These are phyloP conservation scores for Seriola aureovittata DNA, from an alignment of 2,113 vertebrate species.

Conservation along the genomic window DNA sequence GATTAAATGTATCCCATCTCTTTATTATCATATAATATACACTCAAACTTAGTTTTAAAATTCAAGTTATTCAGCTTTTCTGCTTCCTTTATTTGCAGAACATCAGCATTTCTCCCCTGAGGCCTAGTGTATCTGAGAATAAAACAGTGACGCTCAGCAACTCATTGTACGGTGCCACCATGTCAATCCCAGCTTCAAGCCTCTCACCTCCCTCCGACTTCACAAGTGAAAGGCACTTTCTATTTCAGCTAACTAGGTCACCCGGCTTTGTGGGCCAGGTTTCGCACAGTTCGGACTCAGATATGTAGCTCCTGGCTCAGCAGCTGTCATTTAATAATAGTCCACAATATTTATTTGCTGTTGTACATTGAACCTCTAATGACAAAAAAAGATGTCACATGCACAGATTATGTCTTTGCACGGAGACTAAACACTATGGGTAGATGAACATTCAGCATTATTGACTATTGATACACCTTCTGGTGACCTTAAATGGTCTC, in stretches of 20 bases:
- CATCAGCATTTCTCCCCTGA: neutral
- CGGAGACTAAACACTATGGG: neutral
- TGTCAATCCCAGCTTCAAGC: neutral
- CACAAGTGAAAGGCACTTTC: constrained; percentile 15
- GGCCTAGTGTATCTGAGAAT: neutral
- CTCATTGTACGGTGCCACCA: neutral
- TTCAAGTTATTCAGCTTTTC: too few species aligned
- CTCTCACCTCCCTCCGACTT: constrained; percentile 20
- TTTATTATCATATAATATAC: neutral
- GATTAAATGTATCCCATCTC: too few species aligned
- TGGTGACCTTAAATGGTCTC: constrained; percentile 24
- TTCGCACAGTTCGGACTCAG: neutral
- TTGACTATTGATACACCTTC: neutral
- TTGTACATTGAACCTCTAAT: neutral
- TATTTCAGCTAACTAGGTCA: constrained; percentile 49
- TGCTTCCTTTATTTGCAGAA: neutral
- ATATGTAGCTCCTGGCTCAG: neutral
- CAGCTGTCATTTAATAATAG: constrained; percentile 3
- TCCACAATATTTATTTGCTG: neutral
- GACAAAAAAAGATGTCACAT: too few species aligned
- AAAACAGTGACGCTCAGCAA: neutral
- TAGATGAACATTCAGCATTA: too few species aligned
- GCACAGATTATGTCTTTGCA: too few species aligned
- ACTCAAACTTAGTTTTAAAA: neutral
- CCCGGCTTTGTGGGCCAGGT: constrained; percentile 14